Base-by-base conservation (phyloP, 2,113 vertebrate species). In the Hyperopisus bebe region DNA sequence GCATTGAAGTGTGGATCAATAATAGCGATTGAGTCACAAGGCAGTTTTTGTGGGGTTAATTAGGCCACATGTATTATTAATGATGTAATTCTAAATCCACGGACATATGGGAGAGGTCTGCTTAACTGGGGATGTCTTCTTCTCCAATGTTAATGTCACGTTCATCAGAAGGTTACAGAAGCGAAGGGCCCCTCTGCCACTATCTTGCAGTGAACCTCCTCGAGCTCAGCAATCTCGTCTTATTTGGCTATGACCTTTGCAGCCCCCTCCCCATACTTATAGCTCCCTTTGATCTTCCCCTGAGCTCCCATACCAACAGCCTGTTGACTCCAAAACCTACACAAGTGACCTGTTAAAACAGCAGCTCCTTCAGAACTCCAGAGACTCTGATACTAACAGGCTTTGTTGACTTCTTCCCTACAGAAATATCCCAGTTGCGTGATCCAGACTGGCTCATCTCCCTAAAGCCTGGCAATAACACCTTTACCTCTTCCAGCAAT, bases 21-120 rank as follows among this genome's bases (percentile, higher is more conserved):
- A 51, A 47, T 19, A 50, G 24, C 31, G 48, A 31, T 31, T 7
- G 85, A 8, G 47, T 11, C 27, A 87, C 24, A 10, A 53, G 1
- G 10, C n/a, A 21, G 35, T 87, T 53, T 19, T 39, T 8, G 1
- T 15, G 50, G 51, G 48, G 17, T 87, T 87, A 53, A 53, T 53
- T 87, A 50, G 47, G 11, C 86, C 50, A 8, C 31, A 87, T 87
- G 31, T 35, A 87, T 87, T 87, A 87, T 87, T 87, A 39, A 19
- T 19, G 13, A 31, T 31, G 62, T 31, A 27, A 66, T 66, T 66
- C n/a, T 66, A 86, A 86, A 31, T 50, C 84, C 48, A 11, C 13
- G 47, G 19, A 86, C 24, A 50, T 46, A 84, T 19, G 24, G 80
- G 6, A 84, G 80, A 47, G 27, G 62, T 70, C 24, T 44, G 24